phyloP scores from a whole-genome alignment of 2,113 vertebrate genomes.

The Pycnonotus jocosus region DNA sequence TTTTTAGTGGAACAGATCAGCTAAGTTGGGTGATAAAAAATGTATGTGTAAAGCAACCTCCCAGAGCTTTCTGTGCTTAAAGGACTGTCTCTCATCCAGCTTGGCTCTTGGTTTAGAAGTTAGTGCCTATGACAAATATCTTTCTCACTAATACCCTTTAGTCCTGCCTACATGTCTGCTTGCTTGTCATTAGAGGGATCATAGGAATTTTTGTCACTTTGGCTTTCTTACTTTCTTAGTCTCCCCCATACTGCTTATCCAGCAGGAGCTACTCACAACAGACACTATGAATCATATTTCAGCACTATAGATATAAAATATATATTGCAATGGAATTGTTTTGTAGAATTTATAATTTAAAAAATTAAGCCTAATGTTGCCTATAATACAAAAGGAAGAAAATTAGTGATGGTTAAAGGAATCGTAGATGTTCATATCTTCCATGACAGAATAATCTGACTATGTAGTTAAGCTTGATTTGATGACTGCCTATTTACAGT shows the following conservation, averaged over 20 bases:
- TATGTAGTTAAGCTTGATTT: background rate
- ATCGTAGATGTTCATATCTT: background rate
- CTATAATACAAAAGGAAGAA: background rate
- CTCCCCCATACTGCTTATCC: background rate
- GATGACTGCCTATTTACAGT: background rate
- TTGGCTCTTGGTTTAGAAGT: background rate
- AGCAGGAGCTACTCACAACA: background rate
- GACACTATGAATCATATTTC: background rate
- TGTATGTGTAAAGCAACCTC: background rate
- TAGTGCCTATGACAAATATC: background rate
- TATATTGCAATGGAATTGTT: background rate
- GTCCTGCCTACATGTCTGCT: background rate
- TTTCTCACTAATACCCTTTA: background rate
- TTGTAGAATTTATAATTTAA: background rate
- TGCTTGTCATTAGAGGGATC: background rate
- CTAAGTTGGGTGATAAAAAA: background rate
- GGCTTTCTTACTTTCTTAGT: background rate
- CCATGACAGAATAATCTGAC: background rate
- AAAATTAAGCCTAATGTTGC: background rate
- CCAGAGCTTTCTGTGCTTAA: background rate
- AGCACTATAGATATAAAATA: background rate
- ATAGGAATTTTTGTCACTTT: background rate
- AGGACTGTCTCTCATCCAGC: background rate
- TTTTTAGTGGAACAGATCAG: background rate
- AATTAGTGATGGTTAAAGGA: background rate